Percentiles rank a stretch among this genome's conserved stretches.
Evolutionary conservation across 2,797 vertebrate genomes (phyloP).

Genomic region (Dallia pectoralis): DNA sequence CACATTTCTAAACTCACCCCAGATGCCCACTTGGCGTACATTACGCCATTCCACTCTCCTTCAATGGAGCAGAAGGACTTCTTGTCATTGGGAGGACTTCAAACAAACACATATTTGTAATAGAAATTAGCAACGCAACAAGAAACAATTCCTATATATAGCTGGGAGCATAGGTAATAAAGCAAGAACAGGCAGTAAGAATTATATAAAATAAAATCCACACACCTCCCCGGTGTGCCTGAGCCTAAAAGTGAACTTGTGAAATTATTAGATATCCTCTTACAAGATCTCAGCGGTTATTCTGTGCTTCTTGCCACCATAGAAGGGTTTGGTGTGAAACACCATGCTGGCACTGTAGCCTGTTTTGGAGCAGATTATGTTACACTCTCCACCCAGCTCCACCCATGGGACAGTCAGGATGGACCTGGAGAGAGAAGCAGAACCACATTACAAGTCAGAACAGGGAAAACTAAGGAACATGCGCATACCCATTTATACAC

Average conservation of each 20-base stretch:
- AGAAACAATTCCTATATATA: not conserved
- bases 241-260: no score
- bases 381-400: slow-evolving; percentile 97
- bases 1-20: slow-evolving; percentile 80
- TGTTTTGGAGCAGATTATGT: slow-evolving; percentile 93
- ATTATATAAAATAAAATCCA: no score
- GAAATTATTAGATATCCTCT: slow-evolving; percentile 47
- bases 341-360: slow-evolving; percentile 93
- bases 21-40: slow-evolving; percentile 91
- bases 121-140: not conserved
- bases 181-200: not conserved
- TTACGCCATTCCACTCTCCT: slow-evolving; percentile 98
- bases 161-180: not conserved
- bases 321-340: slow-evolving; percentile 99
- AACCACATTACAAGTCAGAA: slow-evolving; percentile 22
- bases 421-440: slow-evolving; percentile 77
- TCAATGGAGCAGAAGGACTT: slow-evolving; percentile 95
- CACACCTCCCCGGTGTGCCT: no score
- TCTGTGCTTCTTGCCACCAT: slow-evolving; percentile 98
- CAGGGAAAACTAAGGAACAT: not conserved
- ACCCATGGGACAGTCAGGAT: slow-evolving; percentile 99
- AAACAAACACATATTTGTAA: slow-evolving; percentile 32
- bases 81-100: slow-evolving; percentile 94
- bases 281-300: slow-evolving; percentile 97
- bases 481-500: not conserved